phyloP scores from a whole-genome alignment of 2,113 vertebrate genomes.

The Rana temporaria region DNA sequence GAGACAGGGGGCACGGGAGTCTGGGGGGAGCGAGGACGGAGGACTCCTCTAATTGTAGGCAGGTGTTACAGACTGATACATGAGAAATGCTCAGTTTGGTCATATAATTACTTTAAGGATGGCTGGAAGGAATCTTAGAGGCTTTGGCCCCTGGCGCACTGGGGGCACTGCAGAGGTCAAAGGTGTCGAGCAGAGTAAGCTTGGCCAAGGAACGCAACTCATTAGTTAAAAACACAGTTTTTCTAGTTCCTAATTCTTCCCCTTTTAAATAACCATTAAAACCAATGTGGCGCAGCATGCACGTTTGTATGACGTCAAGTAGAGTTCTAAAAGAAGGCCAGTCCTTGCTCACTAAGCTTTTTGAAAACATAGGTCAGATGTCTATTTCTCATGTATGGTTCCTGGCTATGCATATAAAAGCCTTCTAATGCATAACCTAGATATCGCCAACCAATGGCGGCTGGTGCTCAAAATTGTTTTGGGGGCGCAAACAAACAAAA shows the following conservation, averaged over 20 bases:
- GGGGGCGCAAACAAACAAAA: no score
- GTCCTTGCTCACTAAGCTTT: no score
- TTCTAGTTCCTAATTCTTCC: constrained; percentile 2
- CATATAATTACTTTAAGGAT: constrained; percentile 47
- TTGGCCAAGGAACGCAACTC: neutral
- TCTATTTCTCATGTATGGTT: no score
- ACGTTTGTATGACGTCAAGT: neutral
- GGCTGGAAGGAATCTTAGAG: constrained; percentile 26
- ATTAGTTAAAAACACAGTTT: constrained; percentile 49
- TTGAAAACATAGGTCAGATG: no score
- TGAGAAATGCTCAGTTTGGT: constrained; percentile 30
- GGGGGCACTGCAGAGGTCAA: constrained; percentile 17
- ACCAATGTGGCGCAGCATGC: neutral
- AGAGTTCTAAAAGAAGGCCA: no score
- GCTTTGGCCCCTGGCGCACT: constrained; percentile 8
- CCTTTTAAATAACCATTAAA: constrained; percentile 9
- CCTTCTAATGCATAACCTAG: no score
- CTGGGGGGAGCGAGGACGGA: constrained; percentile 43
- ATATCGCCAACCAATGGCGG: no score
- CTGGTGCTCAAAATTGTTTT: no score
- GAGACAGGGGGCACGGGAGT: constrained; percentile 38
- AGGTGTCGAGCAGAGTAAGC: neutral
- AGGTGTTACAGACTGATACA: constrained; percentile 41
- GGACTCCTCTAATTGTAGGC: constrained; percentile 50
- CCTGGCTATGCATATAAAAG: no score